Percentiles rank a stretch among this genome's conserved stretches.
These are phyloP conservation scores for Rhamphomyia laevipes DNA, from an alignment of 2,888 invertebrate species.

Conservation along the genomic window DNA sequence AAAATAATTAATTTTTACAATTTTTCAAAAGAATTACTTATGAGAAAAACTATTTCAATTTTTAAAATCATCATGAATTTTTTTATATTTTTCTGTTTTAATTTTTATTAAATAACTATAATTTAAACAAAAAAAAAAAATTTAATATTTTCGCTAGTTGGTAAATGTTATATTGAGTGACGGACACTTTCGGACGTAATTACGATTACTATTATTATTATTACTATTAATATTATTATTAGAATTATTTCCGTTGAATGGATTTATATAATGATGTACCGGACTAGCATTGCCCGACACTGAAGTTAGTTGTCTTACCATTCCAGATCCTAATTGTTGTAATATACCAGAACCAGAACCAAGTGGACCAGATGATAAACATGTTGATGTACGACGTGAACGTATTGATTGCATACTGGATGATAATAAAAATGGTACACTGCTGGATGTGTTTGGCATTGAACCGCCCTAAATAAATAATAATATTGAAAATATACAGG, in stretches of 20 bases:
- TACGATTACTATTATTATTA: constrained; percentile 45
- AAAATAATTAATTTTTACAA: too few relatives aligned
- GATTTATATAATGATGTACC: constrained; percentile 36
- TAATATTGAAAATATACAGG: not conserved
- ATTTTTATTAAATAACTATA: too few relatives aligned
- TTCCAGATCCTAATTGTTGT: constrained; percentile 83
- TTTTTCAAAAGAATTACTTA: too few relatives aligned
- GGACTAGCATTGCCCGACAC: constrained; percentile 54
- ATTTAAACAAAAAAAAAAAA: not conserved
- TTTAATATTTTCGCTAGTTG: constrained; percentile 32
- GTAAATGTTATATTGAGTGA: constrained; percentile 63
- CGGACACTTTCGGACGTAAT: constrained; percentile 61
- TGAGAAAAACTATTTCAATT: too few relatives aligned
- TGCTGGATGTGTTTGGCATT: constrained; percentile 82
- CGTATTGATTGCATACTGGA: constrained; percentile 66
- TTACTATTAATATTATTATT: constrained; percentile 40
- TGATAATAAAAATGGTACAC: constrained; percentile 73
- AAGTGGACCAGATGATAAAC: constrained; percentile 48
- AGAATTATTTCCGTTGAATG: constrained; percentile 29
- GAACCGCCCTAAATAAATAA: constrained; percentile 56
- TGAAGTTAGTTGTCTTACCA: constrained; percentile 75
- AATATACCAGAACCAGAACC: constrained; percentile 64
- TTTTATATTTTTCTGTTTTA: too few relatives aligned
- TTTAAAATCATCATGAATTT: too few relatives aligned
- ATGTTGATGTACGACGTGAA: constrained; percentile 62